Evolutionary conservation across 2,113 vertebrate species (phyloP).

Genomic region (Haliaeetus leucogaster): DNA sequence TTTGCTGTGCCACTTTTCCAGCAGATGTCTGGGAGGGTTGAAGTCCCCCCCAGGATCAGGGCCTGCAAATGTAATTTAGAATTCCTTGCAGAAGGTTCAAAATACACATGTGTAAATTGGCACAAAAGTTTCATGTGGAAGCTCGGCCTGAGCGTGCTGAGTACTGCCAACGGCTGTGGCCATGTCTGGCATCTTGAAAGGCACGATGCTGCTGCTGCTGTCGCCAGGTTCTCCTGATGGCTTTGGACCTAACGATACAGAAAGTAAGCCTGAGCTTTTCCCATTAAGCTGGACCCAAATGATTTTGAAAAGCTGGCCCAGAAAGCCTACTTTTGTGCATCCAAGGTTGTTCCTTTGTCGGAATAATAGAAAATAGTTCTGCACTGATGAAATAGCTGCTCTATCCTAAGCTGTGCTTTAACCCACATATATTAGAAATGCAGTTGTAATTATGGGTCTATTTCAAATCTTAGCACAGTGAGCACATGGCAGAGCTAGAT

Average conservation of each 20-base stretch:
- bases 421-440: background rate
- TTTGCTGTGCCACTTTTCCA: background rate
- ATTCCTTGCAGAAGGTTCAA: background rate
- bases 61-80: background rate
- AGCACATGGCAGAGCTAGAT: background rate
- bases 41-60: background rate
- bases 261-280: background rate
- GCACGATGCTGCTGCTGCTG: background rate
- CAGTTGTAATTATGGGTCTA: background rate
- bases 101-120: background rate
- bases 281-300: background rate
- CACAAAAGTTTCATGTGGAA: background rate
- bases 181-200: background rate
- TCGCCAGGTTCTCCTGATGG: background rate
- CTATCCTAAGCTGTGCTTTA: background rate
- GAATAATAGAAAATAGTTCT: background rate
- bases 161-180: background rate
- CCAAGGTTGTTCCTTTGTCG: background rate
- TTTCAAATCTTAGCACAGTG: background rate
- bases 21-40: background rate
- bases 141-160: rapidly evolving
- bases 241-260: background rate
- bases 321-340: background rate
- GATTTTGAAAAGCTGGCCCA: background rate
- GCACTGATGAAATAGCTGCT: background rate